These are phyloP conservation scores for Aphelenchoides besseyi DNA, from an alignment of 1,140 invertebrate genomes.

Conservation along the genomic window DNA sequence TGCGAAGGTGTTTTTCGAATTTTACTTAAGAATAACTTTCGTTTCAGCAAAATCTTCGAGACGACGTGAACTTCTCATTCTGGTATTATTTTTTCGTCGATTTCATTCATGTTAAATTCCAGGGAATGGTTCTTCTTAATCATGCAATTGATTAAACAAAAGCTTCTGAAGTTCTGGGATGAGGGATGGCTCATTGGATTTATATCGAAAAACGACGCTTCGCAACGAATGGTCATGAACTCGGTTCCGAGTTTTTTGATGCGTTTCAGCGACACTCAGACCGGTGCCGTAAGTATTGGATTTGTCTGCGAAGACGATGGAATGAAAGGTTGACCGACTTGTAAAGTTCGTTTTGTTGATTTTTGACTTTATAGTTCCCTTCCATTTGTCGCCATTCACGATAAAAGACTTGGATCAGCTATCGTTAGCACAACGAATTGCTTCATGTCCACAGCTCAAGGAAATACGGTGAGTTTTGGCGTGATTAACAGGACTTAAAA, in stretches of 20 bases:
- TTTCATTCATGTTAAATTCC: no score
- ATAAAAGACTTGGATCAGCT: slow-evolving; percentile 62
- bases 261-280: slow-evolving; percentile 61
- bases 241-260: slow-evolving; percentile 52
- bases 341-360: neutral
- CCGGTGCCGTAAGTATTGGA: slow-evolving; percentile 61
- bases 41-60: slow-evolving; percentile 58
- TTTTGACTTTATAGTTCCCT: slow-evolving; percentile 54
- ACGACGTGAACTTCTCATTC: slow-evolving; percentile 60
- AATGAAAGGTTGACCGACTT: slow-evolving; percentile 45
- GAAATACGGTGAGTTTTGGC: slow-evolving; percentile 48
- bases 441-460: slow-evolving; percentile 58
- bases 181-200: slow-evolving; percentile 62
- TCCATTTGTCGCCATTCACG: slow-evolving; percentile 61
- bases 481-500: slow-evolving; percentile 20
- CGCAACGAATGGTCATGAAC: slow-evolving; percentile 48
- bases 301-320: slow-evolving; percentile 62
- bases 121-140: slow-evolving; percentile 63
- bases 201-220: slow-evolving; percentile 60
- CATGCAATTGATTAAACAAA: slow-evolving; percentile 63
- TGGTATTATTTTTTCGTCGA: no score
- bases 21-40: slow-evolving; percentile 5
- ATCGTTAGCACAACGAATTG: slow-evolving; percentile 58
- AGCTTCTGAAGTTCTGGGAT: slow-evolving; percentile 62
- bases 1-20: slow-evolving; percentile 49